Evolutionary conservation across 1,140 invertebrate genomes (phyloP).

Genomic region (Micrasema minimum): DNA sequence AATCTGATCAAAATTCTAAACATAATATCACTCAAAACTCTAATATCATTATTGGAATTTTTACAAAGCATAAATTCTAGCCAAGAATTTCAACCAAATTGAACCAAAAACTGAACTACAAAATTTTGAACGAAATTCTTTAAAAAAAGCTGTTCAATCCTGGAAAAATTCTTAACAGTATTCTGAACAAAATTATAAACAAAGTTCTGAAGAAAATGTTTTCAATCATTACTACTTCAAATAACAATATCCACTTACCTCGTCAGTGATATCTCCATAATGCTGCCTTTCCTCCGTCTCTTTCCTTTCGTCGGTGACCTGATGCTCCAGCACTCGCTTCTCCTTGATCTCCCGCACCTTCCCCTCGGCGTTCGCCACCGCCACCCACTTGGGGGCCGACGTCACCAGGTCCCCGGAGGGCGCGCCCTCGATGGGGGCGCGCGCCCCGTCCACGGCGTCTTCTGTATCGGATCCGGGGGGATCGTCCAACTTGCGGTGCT

Average conservation of each 20-base stretch:
- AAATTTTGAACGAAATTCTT: no score
- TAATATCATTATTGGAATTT: no score
- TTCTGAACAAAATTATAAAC: no score
- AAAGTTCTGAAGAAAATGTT: no score
- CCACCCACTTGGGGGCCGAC: conserved; percentile 69
- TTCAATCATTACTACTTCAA: no score
- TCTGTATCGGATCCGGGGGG: conserved; percentile 56
- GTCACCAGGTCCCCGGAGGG: conserved; percentile 67
- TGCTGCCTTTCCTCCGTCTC: conserved; percentile 87
- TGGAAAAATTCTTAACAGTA: no score
- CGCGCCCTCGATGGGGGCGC: conserved; percentile 56
- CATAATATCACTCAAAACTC: no score
- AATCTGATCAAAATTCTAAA: no score
- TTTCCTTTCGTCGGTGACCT: conserved; percentile 82
- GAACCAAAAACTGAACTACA: no score
- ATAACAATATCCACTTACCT: conserved; percentile 69
- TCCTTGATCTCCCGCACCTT: conserved; percentile 84
- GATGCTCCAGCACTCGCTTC: conserved; percentile 80
- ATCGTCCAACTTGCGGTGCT: conserved; percentile 58
- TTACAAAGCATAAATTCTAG: no score
- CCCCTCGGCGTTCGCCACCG: conserved; percentile 73
- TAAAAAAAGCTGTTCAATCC: no score
- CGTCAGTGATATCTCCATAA: conserved; percentile 83
- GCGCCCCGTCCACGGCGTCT: conserved; percentile 56
- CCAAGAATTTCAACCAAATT: no score